Evolutionary conservation across 2,113 vertebrate species (phyloP).

Genomic region (Terrapene triunguis): DNA sequence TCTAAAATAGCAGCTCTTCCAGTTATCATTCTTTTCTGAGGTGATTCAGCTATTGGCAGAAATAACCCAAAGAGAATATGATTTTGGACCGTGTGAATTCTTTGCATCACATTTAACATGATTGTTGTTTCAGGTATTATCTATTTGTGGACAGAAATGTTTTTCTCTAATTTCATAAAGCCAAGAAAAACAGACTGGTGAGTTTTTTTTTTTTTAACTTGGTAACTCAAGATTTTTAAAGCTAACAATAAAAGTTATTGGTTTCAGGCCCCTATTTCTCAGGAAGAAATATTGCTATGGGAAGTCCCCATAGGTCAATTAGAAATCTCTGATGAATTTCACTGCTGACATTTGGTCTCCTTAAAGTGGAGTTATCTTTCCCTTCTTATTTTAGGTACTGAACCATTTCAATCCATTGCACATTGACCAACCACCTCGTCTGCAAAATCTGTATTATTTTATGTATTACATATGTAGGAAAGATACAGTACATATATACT

Average conservation of each 20-base stretch:
- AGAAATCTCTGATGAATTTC: not conserved
- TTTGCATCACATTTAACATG: not conserved
- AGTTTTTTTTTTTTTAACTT: not conserved
- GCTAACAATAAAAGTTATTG: not conserved
- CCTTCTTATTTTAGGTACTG: not conserved
- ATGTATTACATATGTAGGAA: not conserved
- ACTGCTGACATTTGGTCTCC: not conserved
- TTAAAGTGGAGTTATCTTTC: not conserved
- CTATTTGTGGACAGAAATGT: not conserved
- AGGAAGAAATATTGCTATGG: not conserved
- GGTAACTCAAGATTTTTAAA: not conserved
- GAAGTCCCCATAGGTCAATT: not conserved
- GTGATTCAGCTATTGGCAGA: constrained; percentile 7
- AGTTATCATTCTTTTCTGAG: not conserved
- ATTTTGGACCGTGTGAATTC: not conserved
- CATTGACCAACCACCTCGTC: not conserved
- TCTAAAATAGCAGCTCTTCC: not conserved
- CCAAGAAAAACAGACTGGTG: not conserved
- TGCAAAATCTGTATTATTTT: not conserved
- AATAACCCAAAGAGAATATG: not conserved
- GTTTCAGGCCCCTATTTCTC: not conserved
- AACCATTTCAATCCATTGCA: not conserved
- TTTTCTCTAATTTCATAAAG: not conserved
- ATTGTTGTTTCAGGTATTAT: not conserved
- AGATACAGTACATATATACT: not conserved